Conservation (phyloP, 2,888 invertebrate genomes). For the Dorcus hopei region DNA sequence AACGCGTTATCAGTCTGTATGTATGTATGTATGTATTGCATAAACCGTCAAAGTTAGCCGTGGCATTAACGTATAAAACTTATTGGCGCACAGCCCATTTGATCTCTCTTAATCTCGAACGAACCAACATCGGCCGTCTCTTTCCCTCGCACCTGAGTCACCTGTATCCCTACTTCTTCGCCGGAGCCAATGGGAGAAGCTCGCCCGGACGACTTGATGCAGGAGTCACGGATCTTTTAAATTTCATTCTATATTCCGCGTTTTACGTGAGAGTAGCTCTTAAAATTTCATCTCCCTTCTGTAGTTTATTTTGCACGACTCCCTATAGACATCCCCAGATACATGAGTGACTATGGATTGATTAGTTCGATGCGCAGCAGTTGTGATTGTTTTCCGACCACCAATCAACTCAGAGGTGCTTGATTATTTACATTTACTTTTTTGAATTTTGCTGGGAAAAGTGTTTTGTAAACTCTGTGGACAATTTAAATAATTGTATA, state of each 20-base stretch:
- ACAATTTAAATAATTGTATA: conserved; percentile 1
- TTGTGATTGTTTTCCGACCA: too few relatives aligned
- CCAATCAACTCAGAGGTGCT: too few relatives aligned
- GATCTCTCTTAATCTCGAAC: conserved; percentile 14
- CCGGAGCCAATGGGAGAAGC: conserved; percentile 33
- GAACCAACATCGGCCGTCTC: conserved; percentile 23
- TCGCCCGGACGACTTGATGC: conserved; percentile 30
- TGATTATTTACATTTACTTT: too few relatives aligned
- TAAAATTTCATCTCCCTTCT: neutral
- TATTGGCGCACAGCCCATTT: conserved; percentile 15
- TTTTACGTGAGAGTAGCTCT: conserved; percentile 30
- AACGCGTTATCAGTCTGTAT: neutral
- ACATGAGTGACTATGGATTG: neutral
- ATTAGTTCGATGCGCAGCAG: too few relatives aligned
- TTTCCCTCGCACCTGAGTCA: conserved; percentile 20
- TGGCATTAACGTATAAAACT: neutral
- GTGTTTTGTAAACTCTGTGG: neutral
- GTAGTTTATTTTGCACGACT: neutral
- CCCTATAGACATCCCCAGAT: neutral
- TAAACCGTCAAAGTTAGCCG: neutral
- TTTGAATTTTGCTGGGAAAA: too few relatives aligned
- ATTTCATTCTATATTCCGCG: conserved; percentile 38
- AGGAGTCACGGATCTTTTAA: conserved; percentile 41
- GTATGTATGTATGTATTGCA: neutral
- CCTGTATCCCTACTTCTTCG: conserved; percentile 41